Evolutionary conservation across 2,888 invertebrate genomes (phyloP), one percentile per base, ranked within the genome.

Genomic region (Chamaedrilus cognettii): DNA sequence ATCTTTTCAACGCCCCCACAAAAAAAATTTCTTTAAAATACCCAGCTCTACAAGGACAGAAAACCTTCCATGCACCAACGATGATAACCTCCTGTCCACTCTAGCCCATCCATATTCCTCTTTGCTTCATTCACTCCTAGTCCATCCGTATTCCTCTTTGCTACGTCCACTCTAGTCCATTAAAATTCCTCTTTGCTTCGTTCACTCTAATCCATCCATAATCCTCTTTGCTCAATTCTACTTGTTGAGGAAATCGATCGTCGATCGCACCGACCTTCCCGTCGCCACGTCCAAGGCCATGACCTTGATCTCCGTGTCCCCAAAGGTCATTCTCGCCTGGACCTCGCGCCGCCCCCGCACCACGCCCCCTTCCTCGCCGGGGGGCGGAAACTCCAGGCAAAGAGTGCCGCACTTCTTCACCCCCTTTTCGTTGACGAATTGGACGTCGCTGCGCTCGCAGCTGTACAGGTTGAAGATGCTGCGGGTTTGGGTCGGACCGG

Each of bases 241-340:
- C 50, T 82, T 79, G 68, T 78, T 82, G n/a, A 86, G 75, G 74
- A 87, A 87, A 72, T 87, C 86, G 32, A 87, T 81, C 51, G 79
- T 78, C 0, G 85, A 84, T 66, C 82, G 77, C 2, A 87, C 87
- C 69, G 79, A 80, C 67, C 81, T 81, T 4, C 85, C 85, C 1
- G 86, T 84, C 11, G 80, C 75, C n/a, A 86, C 82, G 75, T 87
- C 87, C 31, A 86, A 72, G 0, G 87, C 87, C 58, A 82, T 82
- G 26, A 87, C 85, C 70, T 85, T 85, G 59, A 87, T 85, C 77
- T 87, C 87, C 0, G 87, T 87, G 72, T 86, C 86, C 4, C 87
- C 87, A 77, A 87, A 87, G 66, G 83, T 82, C 85, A 87, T 85
- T 62, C 85, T 79, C 1, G 86, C 84, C 69, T 86, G 84, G 60